Base-by-base conservation (phyloP, 2,113 vertebrate species). In the Egretta garzetta region DNA sequence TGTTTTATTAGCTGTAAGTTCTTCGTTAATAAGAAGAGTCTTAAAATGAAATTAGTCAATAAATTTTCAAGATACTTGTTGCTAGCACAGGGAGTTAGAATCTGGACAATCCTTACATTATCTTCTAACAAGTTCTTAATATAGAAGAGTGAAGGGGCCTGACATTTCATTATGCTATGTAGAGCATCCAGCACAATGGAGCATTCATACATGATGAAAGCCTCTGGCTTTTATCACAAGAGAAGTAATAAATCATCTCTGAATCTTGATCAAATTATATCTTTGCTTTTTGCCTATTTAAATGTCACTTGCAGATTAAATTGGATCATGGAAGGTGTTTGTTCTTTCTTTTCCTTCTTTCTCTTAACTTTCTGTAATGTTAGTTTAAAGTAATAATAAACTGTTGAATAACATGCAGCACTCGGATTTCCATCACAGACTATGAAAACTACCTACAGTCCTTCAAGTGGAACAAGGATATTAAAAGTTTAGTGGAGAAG, bases 211-310 rank as follows among this genome's bases (percentile, higher is more conserved):
- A 49, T 37, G 56, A 82, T 83, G 74, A 86, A 96, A 90, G 20
- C 53, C 71, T 62, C 79, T 86, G 67, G 71, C 24, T 96, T 96
- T 93, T 90, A 80, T 94, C 87, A 83, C 50, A 90, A 64, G 41
- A 93, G 33, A 94, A 75, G 58, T 79, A 86, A 96, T 88, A 96
- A 92, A 95, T 85, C 53, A 90, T 33, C 58, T 80, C 67, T 86
- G 90, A 95, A 92, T 90, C 75, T 94, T 80, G 74, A 96, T 93
- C 88, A 93, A 95, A 95, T 95, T 7, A 88, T 83, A 80, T 80
- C 41, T 94, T 96, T 83, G 37, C 9, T 84, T 94, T 96, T 91
- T 95, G 33, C 84, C 70, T 75, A 87, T 93, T 93, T 89, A 91
- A 86, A 95, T 90, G n/a, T 90, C 67, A 80, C 85, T 92, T 86